These are phyloP conservation scores for Passerina amoena DNA, from an alignment of 2,113 vertebrate species.

Conservation along the genomic window DNA sequence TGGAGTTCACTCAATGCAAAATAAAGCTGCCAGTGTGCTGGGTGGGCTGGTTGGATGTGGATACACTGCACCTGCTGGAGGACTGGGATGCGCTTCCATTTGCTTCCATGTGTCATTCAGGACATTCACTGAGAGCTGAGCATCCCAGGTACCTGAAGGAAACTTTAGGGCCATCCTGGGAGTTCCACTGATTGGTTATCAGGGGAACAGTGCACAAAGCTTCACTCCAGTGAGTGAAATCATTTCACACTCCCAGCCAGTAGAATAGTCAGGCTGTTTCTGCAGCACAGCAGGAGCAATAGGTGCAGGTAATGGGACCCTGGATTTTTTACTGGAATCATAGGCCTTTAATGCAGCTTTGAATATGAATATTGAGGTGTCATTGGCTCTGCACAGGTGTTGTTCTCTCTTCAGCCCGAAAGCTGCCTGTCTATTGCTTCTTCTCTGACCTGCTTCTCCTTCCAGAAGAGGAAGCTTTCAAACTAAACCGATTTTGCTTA, in stretches of 20 bases:
- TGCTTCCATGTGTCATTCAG: slow-evolving; percentile 43
- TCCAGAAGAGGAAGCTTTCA: not conserved
- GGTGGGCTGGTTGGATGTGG: not conserved
- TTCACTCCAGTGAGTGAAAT: not conserved
- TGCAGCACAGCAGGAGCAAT: not conserved
- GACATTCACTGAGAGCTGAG: not conserved
- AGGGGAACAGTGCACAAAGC: not conserved
- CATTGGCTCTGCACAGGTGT: not conserved
- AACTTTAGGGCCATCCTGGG: not conserved
- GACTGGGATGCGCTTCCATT: not conserved
- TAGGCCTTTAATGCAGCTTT: not conserved
- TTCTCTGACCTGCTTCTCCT: not conserved
- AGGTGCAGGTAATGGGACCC: not conserved
- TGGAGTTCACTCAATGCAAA: not conserved
- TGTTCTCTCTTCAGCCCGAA: not conserved
- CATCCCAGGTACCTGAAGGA: not conserved
- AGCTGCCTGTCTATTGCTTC: not conserved
- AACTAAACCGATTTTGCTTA: not conserved
- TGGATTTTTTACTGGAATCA: not conserved
- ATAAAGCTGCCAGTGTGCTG: not conserved
- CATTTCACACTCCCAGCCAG: not conserved
- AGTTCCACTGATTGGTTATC: slow-evolving; percentile 3
- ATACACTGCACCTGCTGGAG: not conserved
- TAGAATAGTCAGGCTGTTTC: not conserved
- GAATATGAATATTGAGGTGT: not conserved